Conservation (phyloP, 2,888 invertebrate species). For the Rambutsinella grinnellia region DNA sequence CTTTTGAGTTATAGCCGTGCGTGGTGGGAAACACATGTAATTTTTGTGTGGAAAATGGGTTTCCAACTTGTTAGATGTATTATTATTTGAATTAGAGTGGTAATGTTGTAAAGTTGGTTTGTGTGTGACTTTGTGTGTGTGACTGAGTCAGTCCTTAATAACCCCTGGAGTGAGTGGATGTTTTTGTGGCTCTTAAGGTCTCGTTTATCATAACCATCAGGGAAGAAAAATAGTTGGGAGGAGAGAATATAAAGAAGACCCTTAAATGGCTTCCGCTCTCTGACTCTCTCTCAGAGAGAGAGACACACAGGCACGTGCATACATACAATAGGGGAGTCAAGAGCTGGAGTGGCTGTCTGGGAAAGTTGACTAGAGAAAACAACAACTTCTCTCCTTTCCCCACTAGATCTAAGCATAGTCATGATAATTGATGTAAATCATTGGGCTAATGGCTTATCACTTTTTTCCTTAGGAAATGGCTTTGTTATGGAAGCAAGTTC, state of each 20-base stretch:
- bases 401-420: conserved; percentile 8
- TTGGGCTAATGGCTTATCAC: conserved; percentile 45
- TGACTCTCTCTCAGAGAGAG: too few species aligned
- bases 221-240: not conserved
- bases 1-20: conserved; percentile 35
- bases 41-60: conserved; percentile 30
- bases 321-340: not conserved
- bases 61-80: too few species aligned
- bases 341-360: not conserved
- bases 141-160: too few species aligned
- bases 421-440: conserved; percentile 52
- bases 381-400: not conserved
- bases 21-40: conserved; percentile 50
- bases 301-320: not conserved
- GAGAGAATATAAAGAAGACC: not conserved
- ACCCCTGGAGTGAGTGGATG: conserved; percentile 43
- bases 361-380: too few species aligned
- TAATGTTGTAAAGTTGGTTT: too few species aligned
- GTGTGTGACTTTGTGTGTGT: too few species aligned
- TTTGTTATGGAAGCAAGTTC: conserved; percentile 33
- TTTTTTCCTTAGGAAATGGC: conserved; percentile 40
- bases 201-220: conserved; percentile 41
- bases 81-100: too few species aligned
- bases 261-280: conserved; percentile 8
- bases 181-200: conserved; percentile 39